Percentiles rank a stretch among this genome's conserved stretches.
Evolutionary conservation across 2,888 invertebrate genomes (phyloP).

Genomic region (Torymus texanus): DNA sequence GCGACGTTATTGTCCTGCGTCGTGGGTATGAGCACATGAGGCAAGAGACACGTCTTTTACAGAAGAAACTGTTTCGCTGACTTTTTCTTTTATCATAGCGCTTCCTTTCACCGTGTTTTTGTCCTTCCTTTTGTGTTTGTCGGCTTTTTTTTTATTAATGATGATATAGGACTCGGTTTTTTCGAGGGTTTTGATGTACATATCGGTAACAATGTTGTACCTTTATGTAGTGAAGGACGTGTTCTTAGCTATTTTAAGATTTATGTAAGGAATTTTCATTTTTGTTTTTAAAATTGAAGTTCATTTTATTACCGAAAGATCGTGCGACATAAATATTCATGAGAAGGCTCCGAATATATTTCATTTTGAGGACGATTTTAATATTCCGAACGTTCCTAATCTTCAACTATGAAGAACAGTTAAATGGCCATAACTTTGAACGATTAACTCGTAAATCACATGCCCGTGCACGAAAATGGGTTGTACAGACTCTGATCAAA

Average conservation of each 20-base stretch:
- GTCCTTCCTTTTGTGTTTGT: neutral
- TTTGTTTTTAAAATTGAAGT: neutral
- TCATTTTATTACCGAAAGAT: no score
- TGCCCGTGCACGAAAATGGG: constrained; percentile 1
- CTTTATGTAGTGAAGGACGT: no score
- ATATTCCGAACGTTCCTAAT: constrained; percentile 24
- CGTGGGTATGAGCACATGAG: neutral
- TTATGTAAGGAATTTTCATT: no score
- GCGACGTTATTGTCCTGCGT: constrained; percentile 38
- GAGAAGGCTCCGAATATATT: neutral
- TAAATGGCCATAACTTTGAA: constrained; percentile 23
- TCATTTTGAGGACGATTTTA: constrained; percentile 1
- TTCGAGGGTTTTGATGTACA: neutral
- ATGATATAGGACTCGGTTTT: constrained; percentile 4
- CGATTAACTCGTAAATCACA: constrained; percentile 25
- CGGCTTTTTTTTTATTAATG: constrained; percentile 7
- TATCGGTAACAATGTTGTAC: no score
- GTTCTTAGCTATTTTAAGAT: no score
- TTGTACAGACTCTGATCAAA: constrained; percentile 16
- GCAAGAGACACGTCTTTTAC: constrained; percentile 18
- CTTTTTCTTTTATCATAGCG: neutral
- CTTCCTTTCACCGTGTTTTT: constrained; percentile 21
- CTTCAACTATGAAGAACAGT: constrained; percentile 22
- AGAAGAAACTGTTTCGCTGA: constrained; percentile 6
- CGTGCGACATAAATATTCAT: neutral